Evolutionary conservation across 2,888 invertebrate species (phyloP).

Genomic region (Tetramorium bicarinatum): DNA sequence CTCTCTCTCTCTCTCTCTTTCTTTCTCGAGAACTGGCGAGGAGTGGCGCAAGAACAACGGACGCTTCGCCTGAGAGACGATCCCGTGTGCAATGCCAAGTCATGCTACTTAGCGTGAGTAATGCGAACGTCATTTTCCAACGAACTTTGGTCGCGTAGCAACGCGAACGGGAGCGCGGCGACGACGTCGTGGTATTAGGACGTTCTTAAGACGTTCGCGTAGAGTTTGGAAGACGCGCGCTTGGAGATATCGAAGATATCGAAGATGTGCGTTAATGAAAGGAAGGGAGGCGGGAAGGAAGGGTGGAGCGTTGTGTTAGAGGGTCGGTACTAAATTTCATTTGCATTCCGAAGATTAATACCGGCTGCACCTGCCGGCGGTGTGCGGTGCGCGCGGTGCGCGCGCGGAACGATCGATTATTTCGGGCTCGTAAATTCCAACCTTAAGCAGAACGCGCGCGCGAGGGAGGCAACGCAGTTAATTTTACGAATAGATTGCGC

Average conservation of each 20-base stretch:
- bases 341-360: slow-evolving; percentile 54
- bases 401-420: slow-evolving; percentile 52
- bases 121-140: slow-evolving; percentile 20
- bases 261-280: slow-evolving; percentile 28
- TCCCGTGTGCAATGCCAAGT: slow-evolving; percentile 28
- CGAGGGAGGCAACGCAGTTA: slow-evolving; percentile 47
- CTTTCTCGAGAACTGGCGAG: neutral
- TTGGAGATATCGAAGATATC: neutral
- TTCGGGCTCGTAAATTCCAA: slow-evolving; percentile 51
- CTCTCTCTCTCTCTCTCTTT: neutral
- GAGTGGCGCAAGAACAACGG: slow-evolving; percentile 33
- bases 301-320: neutral
- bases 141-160: slow-evolving; percentile 19
- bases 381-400: slow-evolving; percentile 41
- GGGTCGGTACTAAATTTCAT: slow-evolving; percentile 46
- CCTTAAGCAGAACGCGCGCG: slow-evolving; percentile 52
- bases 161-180: neutral
- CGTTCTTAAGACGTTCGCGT: slow-evolving; percentile 6
- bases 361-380: slow-evolving; percentile 48
- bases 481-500: slow-evolving; percentile 56
- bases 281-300: neutral
- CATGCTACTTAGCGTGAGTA: slow-evolving; percentile 44
- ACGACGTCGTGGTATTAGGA: neutral
- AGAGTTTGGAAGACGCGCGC: neutral
- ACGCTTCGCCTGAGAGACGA: slow-evolving; percentile 17